These are phyloP conservation scores for Aradus depressus DNA, from an alignment of 2,888 invertebrate genomes.

Conservation along the genomic window DNA sequence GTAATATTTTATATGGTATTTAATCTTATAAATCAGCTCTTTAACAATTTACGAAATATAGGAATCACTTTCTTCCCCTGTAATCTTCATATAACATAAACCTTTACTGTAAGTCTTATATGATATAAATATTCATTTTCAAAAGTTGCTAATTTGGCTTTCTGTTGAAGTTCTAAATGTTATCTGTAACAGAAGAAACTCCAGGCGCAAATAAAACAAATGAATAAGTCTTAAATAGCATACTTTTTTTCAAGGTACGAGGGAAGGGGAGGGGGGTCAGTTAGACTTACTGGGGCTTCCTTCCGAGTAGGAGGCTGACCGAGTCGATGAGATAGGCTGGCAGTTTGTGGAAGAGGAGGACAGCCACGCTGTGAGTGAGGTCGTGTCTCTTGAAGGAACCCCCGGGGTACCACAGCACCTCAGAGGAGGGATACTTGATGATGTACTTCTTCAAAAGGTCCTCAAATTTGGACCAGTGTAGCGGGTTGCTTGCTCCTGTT, in stretches of 20 bases:
- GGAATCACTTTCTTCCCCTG: too few species aligned
- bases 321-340: conserved; percentile 47
- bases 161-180: too few species aligned
- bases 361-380: conserved; percentile 40
- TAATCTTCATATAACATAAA: too few species aligned
- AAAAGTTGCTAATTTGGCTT: too few species aligned
- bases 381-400: conserved; percentile 38
- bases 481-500: conserved; percentile 47
- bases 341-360: conserved; percentile 43
- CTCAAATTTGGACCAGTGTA: conserved; percentile 47
- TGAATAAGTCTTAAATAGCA: background rate
- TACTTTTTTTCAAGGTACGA: background rate
- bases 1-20: too few species aligned
- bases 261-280: background rate
- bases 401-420: conserved; percentile 41
- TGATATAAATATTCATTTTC: too few species aligned
- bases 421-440: conserved; percentile 41
- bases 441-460: conserved; percentile 29
- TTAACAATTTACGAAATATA: too few species aligned
- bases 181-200: too few species aligned
- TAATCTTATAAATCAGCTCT: too few species aligned
- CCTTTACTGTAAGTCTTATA: too few species aligned
- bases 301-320: conserved; percentile 40
- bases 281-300: conserved; percentile 39
- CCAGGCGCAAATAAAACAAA: too few species aligned